A percentile compares a stretch with the other conserved stretches of the same genome.
Conservation (phyloP, 2,113 vertebrate genomes). For the Condylura cristata region DNA sequence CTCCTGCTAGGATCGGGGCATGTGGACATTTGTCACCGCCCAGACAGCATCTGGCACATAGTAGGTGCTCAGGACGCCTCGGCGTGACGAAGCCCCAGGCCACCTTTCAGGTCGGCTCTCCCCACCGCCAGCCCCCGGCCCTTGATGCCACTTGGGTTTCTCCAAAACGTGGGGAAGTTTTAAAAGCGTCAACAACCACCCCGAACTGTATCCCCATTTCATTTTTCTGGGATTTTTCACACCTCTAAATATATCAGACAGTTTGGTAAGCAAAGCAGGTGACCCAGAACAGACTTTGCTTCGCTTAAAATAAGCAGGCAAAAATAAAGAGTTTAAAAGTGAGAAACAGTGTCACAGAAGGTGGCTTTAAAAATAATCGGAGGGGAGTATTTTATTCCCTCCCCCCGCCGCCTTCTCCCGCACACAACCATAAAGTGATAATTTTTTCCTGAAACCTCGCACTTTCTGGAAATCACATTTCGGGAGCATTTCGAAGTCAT, state of each 20-base stretch:
- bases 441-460: background rate
- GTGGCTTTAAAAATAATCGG: slow-evolving; percentile 30
- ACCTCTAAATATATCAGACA: slow-evolving; percentile 55
- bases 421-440: background rate
- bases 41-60: background rate
- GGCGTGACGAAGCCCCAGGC: background rate
- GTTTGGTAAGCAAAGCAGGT: slow-evolving; percentile 7
- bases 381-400: background rate
- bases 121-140: rapidly evolving
- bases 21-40: background rate
- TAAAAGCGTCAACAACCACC: background rate
- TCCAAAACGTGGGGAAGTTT: background rate
- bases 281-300: background rate
- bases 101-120: rapidly evolving
- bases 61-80: background rate
- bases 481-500: background rate
- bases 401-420: background rate
- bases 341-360: background rate
- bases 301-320: slow-evolving; percentile 33
- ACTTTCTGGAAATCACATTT: slow-evolving; percentile 9
- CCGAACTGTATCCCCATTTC: background rate
- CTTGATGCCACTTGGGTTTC: background rate
- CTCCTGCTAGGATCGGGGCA: background rate
- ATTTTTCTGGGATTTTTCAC: slow-evolving; percentile 29
- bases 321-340: slow-evolving; percentile 13